Base-by-base conservation (phyloP, 2,888 invertebrate genomes). In the Caenorhabditis imperialis region DNA sequence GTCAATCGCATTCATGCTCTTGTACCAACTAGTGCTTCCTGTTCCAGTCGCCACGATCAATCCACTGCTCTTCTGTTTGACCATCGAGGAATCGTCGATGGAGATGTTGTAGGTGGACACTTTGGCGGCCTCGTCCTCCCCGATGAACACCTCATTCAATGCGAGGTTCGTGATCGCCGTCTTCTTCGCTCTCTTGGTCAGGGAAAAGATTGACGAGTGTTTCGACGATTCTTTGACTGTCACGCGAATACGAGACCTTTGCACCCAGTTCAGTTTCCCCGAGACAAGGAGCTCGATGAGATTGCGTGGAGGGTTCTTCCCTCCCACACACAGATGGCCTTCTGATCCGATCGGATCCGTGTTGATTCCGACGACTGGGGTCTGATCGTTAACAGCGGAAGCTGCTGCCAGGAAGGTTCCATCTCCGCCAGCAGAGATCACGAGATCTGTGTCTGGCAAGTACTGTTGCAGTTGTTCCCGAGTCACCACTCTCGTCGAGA, bases 71-170 rank as follows among this genome's bases (percentile, higher is more conserved):
- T 98, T 99, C 44, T 96, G 93, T 89, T 94, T 94, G 27, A 93
- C 92, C 85, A 92, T 92, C 2, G 92, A 91, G 3, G 84, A 82
- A 7, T 92, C 91, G 25, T 85, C 85, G 40, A 89, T 89, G 86
- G 94, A 92, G 33, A 95, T 79, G n/a, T 82, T 80, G 51, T 81
- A 82, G 1, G 77, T 78, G 6, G 79, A 79, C 3, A 87, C 86
- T 89, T 90, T 92, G 0, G 98, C 96, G 12, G 98, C 95, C 75
- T 97, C 91, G 60, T 93, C 93, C 90, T 99, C 99, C 0, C 98
- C 99, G 87, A 98, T 93, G 88, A 97, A 99, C 23, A 99, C 95
- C 44, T 99, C 99, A 89, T 99, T 99, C n/a, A 99, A 91, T 0
- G 97, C 97, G 82, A 96, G 90, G 86, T 93, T 0, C 96, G 97